Conservation (phyloP, 2,797 vertebrate genomes). For the Gambusia yucatana region DNA sequence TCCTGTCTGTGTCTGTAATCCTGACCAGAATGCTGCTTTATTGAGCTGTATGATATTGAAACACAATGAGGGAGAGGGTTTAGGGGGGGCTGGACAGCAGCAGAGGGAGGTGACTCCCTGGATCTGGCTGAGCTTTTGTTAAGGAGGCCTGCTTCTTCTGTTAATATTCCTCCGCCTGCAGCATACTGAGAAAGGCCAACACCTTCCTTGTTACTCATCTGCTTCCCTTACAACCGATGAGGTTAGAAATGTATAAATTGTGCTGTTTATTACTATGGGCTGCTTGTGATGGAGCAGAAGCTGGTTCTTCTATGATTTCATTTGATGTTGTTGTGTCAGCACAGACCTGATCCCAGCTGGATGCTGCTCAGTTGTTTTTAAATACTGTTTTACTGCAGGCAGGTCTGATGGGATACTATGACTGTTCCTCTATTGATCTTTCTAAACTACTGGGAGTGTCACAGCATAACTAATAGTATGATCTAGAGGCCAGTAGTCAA, state of each 20-base stretch:
- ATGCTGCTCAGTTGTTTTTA: background rate
- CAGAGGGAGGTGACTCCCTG: conserved; percentile 56
- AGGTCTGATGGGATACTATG: background rate
- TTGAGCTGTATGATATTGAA: conserved; percentile 41
- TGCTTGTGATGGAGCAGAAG: background rate
- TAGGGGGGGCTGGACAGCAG: conserved; percentile 6
- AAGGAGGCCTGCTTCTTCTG: conserved; percentile 62
- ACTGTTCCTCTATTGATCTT: background rate
- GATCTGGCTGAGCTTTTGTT: conserved; percentile 63
- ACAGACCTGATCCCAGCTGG: background rate
- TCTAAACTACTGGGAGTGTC: background rate
- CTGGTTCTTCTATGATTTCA: background rate
- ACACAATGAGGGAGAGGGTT: background rate
- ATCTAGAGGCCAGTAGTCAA: background rate
- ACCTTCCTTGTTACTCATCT: conserved; percentile 34
- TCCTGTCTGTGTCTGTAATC: conserved; percentile 43
- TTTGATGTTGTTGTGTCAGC: background rate
- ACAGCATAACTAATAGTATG: background rate
- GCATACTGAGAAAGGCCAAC: conserved; percentile 63
- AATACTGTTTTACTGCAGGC: background rate
- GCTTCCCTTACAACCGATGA: background rate
- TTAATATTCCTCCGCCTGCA: conserved; percentile 33
- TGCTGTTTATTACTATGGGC: background rate
- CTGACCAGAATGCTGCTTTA: conserved; percentile 55
- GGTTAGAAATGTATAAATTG: background rate